Conservation (phyloP, 2,888 invertebrate species). For the Dinocampus coccinellae region DNA sequence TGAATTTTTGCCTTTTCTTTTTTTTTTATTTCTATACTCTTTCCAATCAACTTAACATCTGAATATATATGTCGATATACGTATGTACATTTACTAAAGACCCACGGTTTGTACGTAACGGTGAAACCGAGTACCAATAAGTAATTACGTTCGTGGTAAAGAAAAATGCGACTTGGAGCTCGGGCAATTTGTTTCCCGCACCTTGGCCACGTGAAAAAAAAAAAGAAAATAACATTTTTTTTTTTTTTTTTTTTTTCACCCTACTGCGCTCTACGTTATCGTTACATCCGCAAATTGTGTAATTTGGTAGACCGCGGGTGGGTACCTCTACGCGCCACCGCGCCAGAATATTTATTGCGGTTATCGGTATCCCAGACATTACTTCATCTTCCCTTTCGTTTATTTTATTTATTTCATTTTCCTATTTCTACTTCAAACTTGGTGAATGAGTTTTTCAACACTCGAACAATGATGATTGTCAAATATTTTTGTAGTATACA, state of each 20-base stretch:
- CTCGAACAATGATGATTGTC: background rate
- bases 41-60: no score
- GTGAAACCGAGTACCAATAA: constrained; percentile 51
- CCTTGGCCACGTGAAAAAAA: constrained; percentile 35
- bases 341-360: constrained; percentile 54
- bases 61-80: constrained; percentile 5
- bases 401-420: background rate
- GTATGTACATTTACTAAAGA: no score
- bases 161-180: constrained; percentile 55
- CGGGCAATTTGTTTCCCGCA: constrained; percentile 51
- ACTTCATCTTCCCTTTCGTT: constrained; percentile 35
- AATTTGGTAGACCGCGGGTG: constrained; percentile 51
- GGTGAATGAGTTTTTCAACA: background rate
- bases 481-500: background rate
- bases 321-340: background rate
- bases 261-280: constrained; percentile 49
- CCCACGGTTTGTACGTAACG: background rate
- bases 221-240: no score
- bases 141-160: constrained; percentile 54
- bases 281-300: constrained; percentile 58
- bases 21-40: no score
- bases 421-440: background rate
- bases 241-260: constrained; percentile 31
- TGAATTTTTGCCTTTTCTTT: background rate
- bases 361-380: constrained; percentile 52